These are phyloP conservation scores for Megaceryle alcyon DNA, from an alignment of 2,797 vertebrate species.

Conservation along the genomic window DNA sequence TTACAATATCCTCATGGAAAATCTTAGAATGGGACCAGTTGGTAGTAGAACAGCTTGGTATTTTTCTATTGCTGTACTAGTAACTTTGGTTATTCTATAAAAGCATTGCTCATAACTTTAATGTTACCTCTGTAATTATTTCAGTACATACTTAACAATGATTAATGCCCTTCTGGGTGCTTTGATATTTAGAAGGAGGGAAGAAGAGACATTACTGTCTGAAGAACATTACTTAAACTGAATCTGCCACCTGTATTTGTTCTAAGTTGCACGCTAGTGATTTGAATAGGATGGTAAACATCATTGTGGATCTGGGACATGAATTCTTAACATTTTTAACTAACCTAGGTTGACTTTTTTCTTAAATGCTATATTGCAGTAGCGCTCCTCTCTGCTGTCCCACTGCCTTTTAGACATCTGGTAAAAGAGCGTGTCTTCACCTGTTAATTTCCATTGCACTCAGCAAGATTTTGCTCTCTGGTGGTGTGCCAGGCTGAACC, in stretches of 20 bases:
- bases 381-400: not conserved
- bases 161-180: not conserved
- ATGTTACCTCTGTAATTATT: not conserved
- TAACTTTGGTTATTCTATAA: not conserved
- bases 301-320: not conserved
- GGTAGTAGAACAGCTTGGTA: not conserved
- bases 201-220: not conserved
- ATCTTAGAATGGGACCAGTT: not conserved
- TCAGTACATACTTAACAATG: not conserved
- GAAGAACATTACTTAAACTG: not conserved
- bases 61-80: not conserved
- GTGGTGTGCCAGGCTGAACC: not conserved
- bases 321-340: slow-evolving; percentile 1
- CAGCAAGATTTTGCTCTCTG: not conserved
- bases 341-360: not conserved
- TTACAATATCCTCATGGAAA: not conserved
- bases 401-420: not conserved
- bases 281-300: slow-evolving; percentile 6
- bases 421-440: not conserved
- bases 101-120: not conserved
- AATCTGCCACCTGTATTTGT: not conserved
- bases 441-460: not conserved
- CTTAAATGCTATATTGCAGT: not conserved
- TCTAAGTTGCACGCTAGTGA: not conserved
- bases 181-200: not conserved